phyloP scores from a whole-genome alignment of 2,797 vertebrate species.

The Telmatherina bonti region DNA sequence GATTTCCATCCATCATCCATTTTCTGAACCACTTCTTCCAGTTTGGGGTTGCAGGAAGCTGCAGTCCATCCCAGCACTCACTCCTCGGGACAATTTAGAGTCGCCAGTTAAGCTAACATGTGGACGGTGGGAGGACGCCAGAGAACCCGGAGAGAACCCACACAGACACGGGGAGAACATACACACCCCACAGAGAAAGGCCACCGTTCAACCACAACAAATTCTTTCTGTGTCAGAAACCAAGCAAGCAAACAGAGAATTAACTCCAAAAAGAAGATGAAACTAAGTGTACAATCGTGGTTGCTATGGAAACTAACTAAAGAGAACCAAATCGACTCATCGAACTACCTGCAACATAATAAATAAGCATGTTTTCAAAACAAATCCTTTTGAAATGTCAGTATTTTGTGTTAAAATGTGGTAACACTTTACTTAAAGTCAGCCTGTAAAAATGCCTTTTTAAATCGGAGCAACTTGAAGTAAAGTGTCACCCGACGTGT shows the following conservation, averaged over 20 bases:
- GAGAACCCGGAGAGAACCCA: too few species aligned
- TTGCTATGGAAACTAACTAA: neutral
- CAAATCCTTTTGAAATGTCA: neutral
- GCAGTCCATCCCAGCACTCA: too few species aligned
- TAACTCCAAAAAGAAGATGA: neutral
- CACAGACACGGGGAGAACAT: too few species aligned
- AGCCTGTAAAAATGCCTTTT: too few species aligned
- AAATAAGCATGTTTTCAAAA: conserved; percentile 6
- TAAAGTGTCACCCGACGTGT: conserved; percentile 32
- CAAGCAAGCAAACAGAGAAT: neutral
- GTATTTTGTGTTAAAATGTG: conserved; percentile 1
- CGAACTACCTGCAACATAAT: neutral
- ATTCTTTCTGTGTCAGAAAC: neutral
- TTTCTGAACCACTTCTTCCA: too few species aligned
- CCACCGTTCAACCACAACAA: too few species aligned
- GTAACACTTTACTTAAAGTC: conserved; percentile 38
- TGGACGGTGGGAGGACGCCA: too few species aligned
- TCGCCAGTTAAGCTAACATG: too few species aligned
- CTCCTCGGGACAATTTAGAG: too few species aligned
- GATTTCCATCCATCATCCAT: too few species aligned
- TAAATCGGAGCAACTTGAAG: conserved; percentile 18
- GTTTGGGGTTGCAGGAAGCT: too few species aligned
- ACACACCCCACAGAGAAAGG: too few species aligned
- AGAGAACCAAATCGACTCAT: neutral
- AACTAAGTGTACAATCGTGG: neutral